Evolutionary conservation across 2,113 vertebrate genomes (phyloP).

Genomic region (Bolborhynchus lineola): DNA sequence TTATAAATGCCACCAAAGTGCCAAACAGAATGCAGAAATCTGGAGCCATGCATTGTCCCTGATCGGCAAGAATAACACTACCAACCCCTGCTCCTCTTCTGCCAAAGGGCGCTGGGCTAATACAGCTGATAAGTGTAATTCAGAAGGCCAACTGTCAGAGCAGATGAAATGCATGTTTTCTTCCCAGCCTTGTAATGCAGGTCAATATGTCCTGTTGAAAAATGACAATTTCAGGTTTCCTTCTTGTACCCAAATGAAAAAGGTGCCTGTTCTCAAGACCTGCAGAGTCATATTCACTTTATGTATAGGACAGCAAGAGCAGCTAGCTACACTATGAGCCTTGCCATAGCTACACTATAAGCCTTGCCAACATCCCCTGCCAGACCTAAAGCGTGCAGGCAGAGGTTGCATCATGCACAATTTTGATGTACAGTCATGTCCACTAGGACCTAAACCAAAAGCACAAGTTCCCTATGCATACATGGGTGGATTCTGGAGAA

Average conservation of each 20-base stretch:
- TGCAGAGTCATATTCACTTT: not conserved
- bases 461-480: not conserved
- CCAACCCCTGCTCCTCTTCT: not conserved
- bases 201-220: constrained; percentile 5
- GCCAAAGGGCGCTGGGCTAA: not conserved
- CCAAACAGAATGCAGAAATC: not conserved
- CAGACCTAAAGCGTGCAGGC: accelerated
- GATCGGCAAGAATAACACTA: not conserved
- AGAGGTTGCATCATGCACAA: not conserved
- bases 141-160: constrained; percentile 44
- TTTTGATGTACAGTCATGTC: accelerated
- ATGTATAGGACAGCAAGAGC: not conserved
- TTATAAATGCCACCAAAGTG: constrained; percentile 10
- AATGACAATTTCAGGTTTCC: constrained; percentile 12
- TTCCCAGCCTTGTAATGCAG: constrained; percentile 17
- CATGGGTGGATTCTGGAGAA: not conserved
- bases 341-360: not conserved
- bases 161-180: constrained; percentile 29
- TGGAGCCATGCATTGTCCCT: not conserved
- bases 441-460: accelerated
- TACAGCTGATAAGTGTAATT: not conserved
- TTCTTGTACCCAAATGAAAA: not conserved
- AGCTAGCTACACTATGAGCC: not conserved
- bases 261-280: not conserved
- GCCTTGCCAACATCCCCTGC: not conserved